Evolutionary conservation across 2,888 invertebrate species (phyloP), one percentile per base, ranked within the genome.

Genomic region (Gari tellinella): DNA sequence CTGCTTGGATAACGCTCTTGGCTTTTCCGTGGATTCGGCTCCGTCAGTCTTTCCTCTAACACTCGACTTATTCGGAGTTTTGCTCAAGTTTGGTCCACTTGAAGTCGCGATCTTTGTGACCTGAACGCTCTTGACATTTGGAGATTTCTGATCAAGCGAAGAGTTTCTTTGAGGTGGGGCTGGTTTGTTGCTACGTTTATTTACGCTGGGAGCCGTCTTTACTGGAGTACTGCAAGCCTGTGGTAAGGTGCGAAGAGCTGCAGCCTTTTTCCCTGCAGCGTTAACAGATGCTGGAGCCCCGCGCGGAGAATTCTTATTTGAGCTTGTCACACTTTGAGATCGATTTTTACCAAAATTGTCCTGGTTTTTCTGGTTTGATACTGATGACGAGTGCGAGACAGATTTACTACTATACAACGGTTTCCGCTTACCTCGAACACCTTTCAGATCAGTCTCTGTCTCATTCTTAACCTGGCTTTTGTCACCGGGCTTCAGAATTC

Each of bases 1-100:
- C 91, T 98, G 97, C 31, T 97, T 94, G 81, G 96, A 96, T 2
- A 85, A 82, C 0, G 86, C 84, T 62, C 82, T 86, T 15, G 89
- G 89, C 65, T 86, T 72, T 19, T 86, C 87, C 10, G 60, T 31
- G 31, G 51, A 51, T 45, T 67, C 63, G 17, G 25, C 23, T 8
- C 23, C 38, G 4, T 66, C 62, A 19, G 49, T 53, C 19, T 61
- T 60, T 15, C 48, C 46, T 25, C 52, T 31, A 4, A 55, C 65
- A 51, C 65, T 65, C 14, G 19, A 38, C 25, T 72, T 72, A 7
- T 37, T 25, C 31, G 53, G 45, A n/a, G 31, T 52, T 21, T 62
- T 62, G n/a, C 43, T 62, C 1, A 45, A 43, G 17, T 23, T 62
- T 14, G 41, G 41, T 10, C 26, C 41, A 21, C 19, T 31, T 5